Evolutionary conservation across 2,113 vertebrate species (phyloP), one percentile per base, ranked within the genome.

Genomic region (Gopherus flavomarginatus): DNA sequence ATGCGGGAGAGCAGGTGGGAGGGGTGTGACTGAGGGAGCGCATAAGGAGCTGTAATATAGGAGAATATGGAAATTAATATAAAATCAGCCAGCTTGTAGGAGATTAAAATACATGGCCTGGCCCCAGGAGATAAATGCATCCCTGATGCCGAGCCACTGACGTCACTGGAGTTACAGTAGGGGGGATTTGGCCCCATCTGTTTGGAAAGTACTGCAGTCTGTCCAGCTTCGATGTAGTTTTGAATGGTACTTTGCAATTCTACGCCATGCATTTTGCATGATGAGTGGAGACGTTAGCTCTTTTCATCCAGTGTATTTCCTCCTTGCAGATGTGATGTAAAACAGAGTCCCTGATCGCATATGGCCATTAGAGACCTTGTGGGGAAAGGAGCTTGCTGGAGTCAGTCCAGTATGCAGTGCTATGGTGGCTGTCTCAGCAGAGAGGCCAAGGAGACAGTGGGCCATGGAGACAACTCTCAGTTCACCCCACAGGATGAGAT

Each of bases 101-200:
- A 85, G 89, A 88, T 78, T 72, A 86, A 85, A 91, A 44, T 1
- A 56, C n/a, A 6, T 44, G 21, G 81, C 38, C 26, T 13, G 82
- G 49, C 2, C 6, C 16, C 9, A 83, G 1, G 22, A 42, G 78
- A 54, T 59, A 89, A 42, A 38, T 1, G 50, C 50, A 47, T 1
- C 47, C 52, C 2, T 27, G 86, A 44, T 80, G 85, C 90, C 62
- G 44, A n/a, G 44, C 17, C 42, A 9, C 26, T 0, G 3, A 65
- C n/a, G 29, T 49, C 81, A 84, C 83, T 57, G 52, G 72, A 82
- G 88, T 38, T n/a, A 2, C 47, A 2, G 0, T 0, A 12, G 44
- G 17, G 3, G 3, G 56, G 2, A 10, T 3, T 35, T 1, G 2
- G 2, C 50, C 81, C 26, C 17, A 42, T 83, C 17, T 26, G 5